Conservation (phyloP, 2,888 invertebrate species). For the Spodoptera exigua region DNA sequence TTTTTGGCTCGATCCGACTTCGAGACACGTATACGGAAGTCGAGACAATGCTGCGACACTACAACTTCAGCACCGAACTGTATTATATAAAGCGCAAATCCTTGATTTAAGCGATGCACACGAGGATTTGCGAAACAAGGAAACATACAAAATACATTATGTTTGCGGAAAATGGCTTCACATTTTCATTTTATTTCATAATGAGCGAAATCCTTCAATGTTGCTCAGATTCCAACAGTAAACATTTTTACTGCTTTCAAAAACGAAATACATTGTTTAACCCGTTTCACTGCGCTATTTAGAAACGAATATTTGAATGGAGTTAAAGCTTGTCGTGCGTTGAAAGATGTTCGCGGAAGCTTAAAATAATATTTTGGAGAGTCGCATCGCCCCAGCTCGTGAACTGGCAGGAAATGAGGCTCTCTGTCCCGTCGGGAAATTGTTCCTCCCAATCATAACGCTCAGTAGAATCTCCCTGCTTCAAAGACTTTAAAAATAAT, state of each 20-base stretch:
- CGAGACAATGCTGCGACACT: constrained; percentile 71
- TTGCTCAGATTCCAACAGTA: constrained; percentile 31
- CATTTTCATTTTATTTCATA: constrained; percentile 43
- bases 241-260: constrained; percentile 40
- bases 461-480: constrained; percentile 80
- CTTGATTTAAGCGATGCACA: constrained; percentile 37
- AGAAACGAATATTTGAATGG: constrained; percentile 58
- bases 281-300: constrained; percentile 51
- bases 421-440: constrained; percentile 86
- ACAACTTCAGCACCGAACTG: constrained; percentile 11
- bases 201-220: constrained; percentile 38
- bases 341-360: constrained; percentile 83
- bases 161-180: constrained; percentile 23
- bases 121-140: constrained; percentile 32
- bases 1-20: constrained; percentile 71
- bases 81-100: constrained; percentile 62
- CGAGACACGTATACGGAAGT: constrained; percentile 74
- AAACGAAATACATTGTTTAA: constrained; percentile 52
- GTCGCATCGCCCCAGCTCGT: constrained; percentile 73
- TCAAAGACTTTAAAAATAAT: constrained; percentile 82
- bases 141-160: constrained; percentile 11
- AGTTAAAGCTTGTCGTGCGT: constrained; percentile 77
- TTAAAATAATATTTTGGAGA: constrained; percentile 86
- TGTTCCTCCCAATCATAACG: constrained; percentile 86
- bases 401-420: constrained; percentile 85